phyloP scores from a whole-genome alignment of 53 echinoderm and acorn worm species.

The Echinometra lucunter region DNA sequence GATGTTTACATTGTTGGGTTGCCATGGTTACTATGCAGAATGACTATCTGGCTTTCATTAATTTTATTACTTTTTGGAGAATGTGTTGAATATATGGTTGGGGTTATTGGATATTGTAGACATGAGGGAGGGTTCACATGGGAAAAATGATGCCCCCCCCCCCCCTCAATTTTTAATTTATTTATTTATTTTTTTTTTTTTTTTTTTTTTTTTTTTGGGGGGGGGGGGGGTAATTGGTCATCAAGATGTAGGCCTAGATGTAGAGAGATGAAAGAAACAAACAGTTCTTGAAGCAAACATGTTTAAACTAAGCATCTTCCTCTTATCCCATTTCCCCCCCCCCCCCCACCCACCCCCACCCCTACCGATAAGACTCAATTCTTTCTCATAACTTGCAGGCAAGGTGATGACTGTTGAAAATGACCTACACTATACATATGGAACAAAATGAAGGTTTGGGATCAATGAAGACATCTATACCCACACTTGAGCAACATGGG shows the following conservation, averaged over 20 bases:
- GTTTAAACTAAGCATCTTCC: no score
- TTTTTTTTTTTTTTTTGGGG: no score
- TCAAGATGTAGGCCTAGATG: no score
- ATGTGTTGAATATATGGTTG: background rate
- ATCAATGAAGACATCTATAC: background rate
- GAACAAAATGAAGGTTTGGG: background rate
- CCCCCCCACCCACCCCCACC: background rate
- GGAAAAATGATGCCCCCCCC: background rate
- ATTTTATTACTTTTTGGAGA: background rate
- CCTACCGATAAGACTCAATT: background rate
- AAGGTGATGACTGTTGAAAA: background rate
- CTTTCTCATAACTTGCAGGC: background rate
- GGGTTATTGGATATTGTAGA: no score
- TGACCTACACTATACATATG: background rate
- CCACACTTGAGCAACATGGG: background rate
- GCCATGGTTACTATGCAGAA: constrained; percentile 14
- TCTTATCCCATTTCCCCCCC: background rate
- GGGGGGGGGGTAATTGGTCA: no score
- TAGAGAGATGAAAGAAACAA: no score
- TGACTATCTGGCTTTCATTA: background rate
- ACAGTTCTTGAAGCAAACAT: no score
- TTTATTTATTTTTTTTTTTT: no score
- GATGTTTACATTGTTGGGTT: constrained; percentile 46
- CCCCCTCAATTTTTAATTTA: no score
- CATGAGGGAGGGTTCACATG: no score